These are phyloP conservation scores for Hydrocynus forskahlii DNA, from an alignment of 2,797 vertebrate genomes.

Conservation along the genomic window DNA sequence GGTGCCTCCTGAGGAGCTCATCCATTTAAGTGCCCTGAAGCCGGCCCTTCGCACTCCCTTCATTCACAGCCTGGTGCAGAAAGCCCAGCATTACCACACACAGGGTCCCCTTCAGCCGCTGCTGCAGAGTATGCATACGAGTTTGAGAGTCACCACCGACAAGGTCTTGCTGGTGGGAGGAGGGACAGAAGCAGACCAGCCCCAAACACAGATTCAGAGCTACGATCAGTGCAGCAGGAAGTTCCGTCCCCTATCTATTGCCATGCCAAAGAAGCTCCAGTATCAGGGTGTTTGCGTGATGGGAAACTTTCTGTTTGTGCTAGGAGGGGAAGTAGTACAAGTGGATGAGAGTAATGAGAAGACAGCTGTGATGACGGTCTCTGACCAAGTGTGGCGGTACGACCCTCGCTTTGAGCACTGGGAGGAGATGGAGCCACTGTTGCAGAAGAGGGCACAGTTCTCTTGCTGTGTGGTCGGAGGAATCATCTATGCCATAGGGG, in stretches of 20 bases:
- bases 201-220: conserved; percentile 75
- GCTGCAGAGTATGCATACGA: conserved; percentile 83
- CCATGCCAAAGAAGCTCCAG: conserved; percentile 76
- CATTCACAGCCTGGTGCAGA: conserved; percentile 85
- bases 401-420: conserved; percentile 89
- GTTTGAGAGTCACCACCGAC: conserved; percentile 77
- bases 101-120: conserved; percentile 83
- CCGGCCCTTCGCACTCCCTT: conserved; percentile 80
- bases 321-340: conserved; percentile 83
- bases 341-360: conserved; percentile 66
- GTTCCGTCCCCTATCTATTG: conserved; percentile 73
- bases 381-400: conserved; percentile 85
- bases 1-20: conserved; percentile 75
- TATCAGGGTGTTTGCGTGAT: conserved; percentile 84
- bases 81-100: conserved; percentile 88
- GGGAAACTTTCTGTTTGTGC: conserved; percentile 90
- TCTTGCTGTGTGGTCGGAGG: conserved; percentile 83
- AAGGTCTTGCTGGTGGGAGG: conserved; percentile 87
- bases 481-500: conserved; percentile 86
- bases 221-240: conserved; percentile 83
- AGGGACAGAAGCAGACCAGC: conserved; percentile 70
- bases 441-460: conserved; percentile 86
- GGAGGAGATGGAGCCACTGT: conserved; percentile 81
- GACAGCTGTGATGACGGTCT: conserved; percentile 61
- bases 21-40: conserved; percentile 72